A percentile compares a stretch with the other conserved stretches of the same genome.
Conservation (phyloP, 2,113 vertebrate genomes). For the Brevimyrus niger region DNA sequence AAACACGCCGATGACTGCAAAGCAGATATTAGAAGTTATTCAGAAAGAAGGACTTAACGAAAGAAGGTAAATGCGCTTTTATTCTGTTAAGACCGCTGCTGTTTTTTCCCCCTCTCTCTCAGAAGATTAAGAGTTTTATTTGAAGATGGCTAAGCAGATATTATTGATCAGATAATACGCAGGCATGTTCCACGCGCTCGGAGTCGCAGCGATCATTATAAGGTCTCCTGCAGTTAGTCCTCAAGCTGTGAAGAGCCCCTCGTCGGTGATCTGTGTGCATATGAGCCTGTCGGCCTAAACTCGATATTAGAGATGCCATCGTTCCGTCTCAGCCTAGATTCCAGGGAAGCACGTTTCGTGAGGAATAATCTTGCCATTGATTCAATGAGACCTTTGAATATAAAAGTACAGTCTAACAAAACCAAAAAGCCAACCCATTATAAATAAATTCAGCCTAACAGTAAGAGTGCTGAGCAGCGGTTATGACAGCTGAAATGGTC, state of each 20-base stretch:
- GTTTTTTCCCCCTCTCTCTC: not conserved
- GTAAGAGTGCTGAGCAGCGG: not conserved
- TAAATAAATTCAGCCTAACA: not conserved
- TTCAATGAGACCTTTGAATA: not conserved
- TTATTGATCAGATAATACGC: not conserved
- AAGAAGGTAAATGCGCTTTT: conserved; percentile 59
- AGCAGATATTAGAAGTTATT: conserved; percentile 80
- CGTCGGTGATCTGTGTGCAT: not conserved
- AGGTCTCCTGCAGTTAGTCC: not conserved
- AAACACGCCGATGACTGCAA: conserved; percentile 78
- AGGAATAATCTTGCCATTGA: not conserved
- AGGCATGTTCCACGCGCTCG: not conserved
- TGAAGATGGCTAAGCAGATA: not conserved
- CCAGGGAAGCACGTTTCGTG: not conserved
- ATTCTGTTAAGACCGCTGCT: conserved; percentile 54
- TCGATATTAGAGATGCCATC: not conserved
- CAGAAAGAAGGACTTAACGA: conserved; percentile 81
- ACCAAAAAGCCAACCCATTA: not conserved
- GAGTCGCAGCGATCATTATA: not conserved
- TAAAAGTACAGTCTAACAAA: not conserved
- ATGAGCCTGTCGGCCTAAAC: not conserved
- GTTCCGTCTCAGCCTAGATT: not conserved
- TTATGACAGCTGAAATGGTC: not conserved
- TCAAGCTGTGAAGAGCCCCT: not conserved
- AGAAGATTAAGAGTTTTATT: not conserved